Percentiles rank a stretch among this genome's conserved stretches.
These are phyloP conservation scores for Aspiorhynchus laticeps DNA, from an alignment of 2,113 vertebrate genomes.

Conservation along the genomic window DNA sequence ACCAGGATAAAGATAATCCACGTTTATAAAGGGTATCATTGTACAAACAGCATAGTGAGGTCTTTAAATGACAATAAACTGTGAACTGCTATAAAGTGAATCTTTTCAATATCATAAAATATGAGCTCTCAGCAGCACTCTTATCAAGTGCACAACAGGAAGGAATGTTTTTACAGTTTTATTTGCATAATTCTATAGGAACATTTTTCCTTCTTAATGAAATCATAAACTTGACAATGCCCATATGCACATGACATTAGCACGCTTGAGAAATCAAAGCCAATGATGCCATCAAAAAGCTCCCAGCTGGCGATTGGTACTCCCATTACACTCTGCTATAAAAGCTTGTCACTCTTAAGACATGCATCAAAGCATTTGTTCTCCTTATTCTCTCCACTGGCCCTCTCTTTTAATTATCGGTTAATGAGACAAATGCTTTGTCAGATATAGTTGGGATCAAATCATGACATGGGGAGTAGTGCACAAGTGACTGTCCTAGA, in stretches of 20 bases:
- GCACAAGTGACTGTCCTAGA: slow-evolving; percentile 27
- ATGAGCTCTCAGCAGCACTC: not conserved
- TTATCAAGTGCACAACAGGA: slow-evolving; percentile 9
- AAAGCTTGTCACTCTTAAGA: slow-evolving; percentile 44
- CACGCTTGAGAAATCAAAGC: slow-evolving; percentile 34
- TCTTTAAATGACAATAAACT: slow-evolving; percentile 1
- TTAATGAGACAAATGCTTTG: slow-evolving; percentile 56
- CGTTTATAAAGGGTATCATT: not conserved
- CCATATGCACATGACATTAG: slow-evolving; percentile 37
- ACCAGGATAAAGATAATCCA: not conserved
- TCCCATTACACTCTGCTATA: slow-evolving; percentile 38
- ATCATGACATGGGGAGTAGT: slow-evolving; percentile 14
- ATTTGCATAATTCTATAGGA: not conserved
- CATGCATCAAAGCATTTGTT: slow-evolving; percentile 56
- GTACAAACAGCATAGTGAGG: not conserved
- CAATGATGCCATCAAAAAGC: slow-evolving; percentile 57
- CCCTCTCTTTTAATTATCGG: slow-evolving; percentile 53
- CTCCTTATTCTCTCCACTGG: slow-evolving; percentile 43
- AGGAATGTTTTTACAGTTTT: slow-evolving; percentile 1
- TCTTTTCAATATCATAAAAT: slow-evolving; percentile 6
- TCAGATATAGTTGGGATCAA: slow-evolving; percentile 52
- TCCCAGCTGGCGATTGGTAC: slow-evolving; percentile 30
- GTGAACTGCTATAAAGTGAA: not conserved
- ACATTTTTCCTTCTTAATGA: not conserved
- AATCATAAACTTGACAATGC: not conserved